phyloP scores from a whole-genome alignment of 2,797 vertebrate species.

The Channa striata region DNA sequence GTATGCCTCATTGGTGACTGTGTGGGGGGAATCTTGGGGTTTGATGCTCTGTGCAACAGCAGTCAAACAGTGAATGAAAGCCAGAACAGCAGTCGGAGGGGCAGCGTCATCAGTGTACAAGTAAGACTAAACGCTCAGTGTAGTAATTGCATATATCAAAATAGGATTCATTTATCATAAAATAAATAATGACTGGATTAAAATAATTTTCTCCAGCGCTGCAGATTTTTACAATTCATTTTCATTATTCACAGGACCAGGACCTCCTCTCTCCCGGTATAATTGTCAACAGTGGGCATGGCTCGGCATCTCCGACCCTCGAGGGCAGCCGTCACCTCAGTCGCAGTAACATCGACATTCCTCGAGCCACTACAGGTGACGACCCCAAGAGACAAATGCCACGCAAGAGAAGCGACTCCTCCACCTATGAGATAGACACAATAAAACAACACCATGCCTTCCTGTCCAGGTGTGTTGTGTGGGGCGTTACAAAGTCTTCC shows the following conservation, averaged over 20 bases:
- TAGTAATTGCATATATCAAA: neutral
- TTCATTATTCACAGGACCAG: slow-evolving; percentile 86
- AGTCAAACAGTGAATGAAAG: slow-evolving; percentile 93
- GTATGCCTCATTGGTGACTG: slow-evolving; percentile 97
- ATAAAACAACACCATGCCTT: slow-evolving; percentile 99
- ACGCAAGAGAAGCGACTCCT: slow-evolving; percentile 96
- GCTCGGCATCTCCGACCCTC: slow-evolving; percentile 82
- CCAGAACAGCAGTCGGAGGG: slow-evolving; percentile 96
- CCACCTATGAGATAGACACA: slow-evolving; percentile 96
- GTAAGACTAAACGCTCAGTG: slow-evolving; percentile 57
- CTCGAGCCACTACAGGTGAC: slow-evolving; percentile 84
- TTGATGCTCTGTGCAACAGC: slow-evolving; percentile 95
- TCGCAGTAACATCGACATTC: slow-evolving; percentile 97
- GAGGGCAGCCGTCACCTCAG: slow-evolving; percentile 96
- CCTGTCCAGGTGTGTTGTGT: slow-evolving; percentile 88
- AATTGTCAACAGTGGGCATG: slow-evolving; percentile 88
- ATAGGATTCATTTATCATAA: slow-evolving; percentile 1
- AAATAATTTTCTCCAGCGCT: neutral
- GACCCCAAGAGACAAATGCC: slow-evolving; percentile 90
- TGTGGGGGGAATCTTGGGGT: slow-evolving; percentile 95
- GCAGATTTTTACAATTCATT: neutral
- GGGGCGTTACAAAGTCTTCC: neutral
- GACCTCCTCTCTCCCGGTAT: slow-evolving; percentile 96
- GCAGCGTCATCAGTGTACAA: slow-evolving; percentile 95
- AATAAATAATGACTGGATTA: neutral